Evolutionary conservation across 2,113 vertebrate genomes (phyloP), one percentile per base, ranked within the genome.

Genomic region (Hemicordylus capensis): DNA sequence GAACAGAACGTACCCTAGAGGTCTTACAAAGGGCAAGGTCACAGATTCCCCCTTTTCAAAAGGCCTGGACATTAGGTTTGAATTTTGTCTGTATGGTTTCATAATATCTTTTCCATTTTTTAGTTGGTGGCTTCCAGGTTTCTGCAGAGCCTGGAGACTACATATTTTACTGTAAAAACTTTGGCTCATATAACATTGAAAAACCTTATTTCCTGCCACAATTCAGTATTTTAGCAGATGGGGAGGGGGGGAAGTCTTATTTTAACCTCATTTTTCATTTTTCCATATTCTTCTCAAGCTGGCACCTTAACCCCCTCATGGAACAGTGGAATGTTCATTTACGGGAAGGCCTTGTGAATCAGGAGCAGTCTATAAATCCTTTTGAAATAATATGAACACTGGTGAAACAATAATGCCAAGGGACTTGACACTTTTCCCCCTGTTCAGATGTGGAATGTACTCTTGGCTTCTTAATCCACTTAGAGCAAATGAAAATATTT

Each of bases 31-130:
- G 91, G 92, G 83, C 91, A 92, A 90, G 90, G 91, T 92, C 91
- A 93, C 85, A 81, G 72, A 84, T 89, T 88, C 80, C 85, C 85
- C 94, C 88, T 85, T 91, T 88, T 86, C 92, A 89, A 87, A 76
- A 84, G 86, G 83, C 89, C 91, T 90, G 84, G 82, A 83, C 85
- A 0, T 0, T 83, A 85, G 90, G 87, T 46, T 90, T 64, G 81
- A 51, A 14, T 93, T 94, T 93, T 85, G 85, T 84, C 89, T 87
- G 85, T 90, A 86, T 81, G 92, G 84, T 93, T 94, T 88, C 90
- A 93, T 94, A 93, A 94, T 92, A 88, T 93, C 90, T 95, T 94
- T 94, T 90, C 94, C 94, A 92, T 89, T 90, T 87, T n/a, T 92
- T 78, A 84, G 54, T 90, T 88, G 88, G 90, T 87, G 83, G 91